Evolutionary conservation across 2,888 invertebrate genomes (phyloP), one percentile per base, ranked within the genome.

Genomic region (Sminthurinus aureus): DNA sequence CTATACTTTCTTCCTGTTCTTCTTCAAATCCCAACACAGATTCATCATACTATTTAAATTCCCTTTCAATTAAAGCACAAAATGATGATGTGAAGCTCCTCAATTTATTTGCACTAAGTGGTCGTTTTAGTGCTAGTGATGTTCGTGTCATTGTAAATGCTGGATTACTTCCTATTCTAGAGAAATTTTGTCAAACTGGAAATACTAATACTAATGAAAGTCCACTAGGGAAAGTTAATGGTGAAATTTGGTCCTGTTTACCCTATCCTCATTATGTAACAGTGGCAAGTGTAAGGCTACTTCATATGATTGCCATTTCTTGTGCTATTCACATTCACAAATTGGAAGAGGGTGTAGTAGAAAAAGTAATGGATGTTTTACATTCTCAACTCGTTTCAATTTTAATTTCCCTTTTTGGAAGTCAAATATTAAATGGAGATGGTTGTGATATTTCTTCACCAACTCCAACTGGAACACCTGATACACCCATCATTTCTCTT

Each of bases 291-390:
- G 90, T 91, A 82, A 90, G 93, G 78, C 89, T 93, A 20, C 90
- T 92, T 51, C 92, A 93, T 87, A 92, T 93, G 85, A 89, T 93
- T 50, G 91, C 92, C 0, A 90, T 93, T 84, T 92, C 92, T 1
- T 91, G 92, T 85, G 92, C 92, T 91, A 90, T 92, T 51, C 91
- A 92, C 89, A 91, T 92, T 0, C 91, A 91, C 83, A 90, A 91
- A 87, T 88, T 93, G 82, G 91, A 92, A 77, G 86, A 90, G 18
- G 89, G 89, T 18, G 91, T 92, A 12, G 89, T 92, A 6, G 91
- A 92, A 87, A 90, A 91, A 83, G 91, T 93, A 1, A 89, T 93
- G 18, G 92, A 92, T 85, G 91, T 92, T 76, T 89, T 93, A 84
- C 91, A 91, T 89, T 90, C 90, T 20, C 92, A 92, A 85, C 90